Evolutionary conservation across 2,888 invertebrate species (phyloP).

Genomic region (Augiades crinisus): DNA sequence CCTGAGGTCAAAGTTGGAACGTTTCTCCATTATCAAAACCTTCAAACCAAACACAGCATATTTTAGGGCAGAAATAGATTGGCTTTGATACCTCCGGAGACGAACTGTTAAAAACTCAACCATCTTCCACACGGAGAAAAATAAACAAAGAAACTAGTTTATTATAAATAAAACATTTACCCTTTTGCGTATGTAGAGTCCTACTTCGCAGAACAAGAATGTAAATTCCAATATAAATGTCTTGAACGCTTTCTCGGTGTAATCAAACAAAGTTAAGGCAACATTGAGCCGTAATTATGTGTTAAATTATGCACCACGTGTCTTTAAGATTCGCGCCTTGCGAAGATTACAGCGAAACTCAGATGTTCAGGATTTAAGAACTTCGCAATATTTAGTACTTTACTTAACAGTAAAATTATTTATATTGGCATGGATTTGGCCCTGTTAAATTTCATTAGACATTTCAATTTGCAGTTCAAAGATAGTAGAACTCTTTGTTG

Average conservation of each 20-base stretch:
- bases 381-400: background rate
- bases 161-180: background rate
- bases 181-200: background rate
- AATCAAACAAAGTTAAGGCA: background rate
- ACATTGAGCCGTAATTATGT: background rate
- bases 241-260: background rate
- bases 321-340: background rate
- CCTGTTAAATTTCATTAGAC: too few relatives aligned
- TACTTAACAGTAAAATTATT: background rate
- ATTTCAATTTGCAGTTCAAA: too few relatives aligned
- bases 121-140: too few relatives aligned
- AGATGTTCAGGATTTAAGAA: background rate
- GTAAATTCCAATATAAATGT: slow-evolving; percentile 1
- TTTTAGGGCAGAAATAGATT: too few relatives aligned
- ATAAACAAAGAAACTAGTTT: background rate
- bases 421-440: too few relatives aligned
- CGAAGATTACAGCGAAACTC: background rate
- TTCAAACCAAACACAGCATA: too few relatives aligned
- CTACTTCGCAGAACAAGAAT: background rate
- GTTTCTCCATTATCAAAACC: too few relatives aligned
- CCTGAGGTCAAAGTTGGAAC: too few relatives aligned
- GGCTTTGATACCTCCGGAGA: too few relatives aligned
- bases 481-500: too few relatives aligned
- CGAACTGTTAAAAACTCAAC: too few relatives aligned
- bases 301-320: slow-evolving; percentile 15